A percentile compares a stretch with the other conserved stretches of the same genome.
Conservation (phyloP, 2,888 invertebrate species). For the Hypomecis atomaria region DNA sequence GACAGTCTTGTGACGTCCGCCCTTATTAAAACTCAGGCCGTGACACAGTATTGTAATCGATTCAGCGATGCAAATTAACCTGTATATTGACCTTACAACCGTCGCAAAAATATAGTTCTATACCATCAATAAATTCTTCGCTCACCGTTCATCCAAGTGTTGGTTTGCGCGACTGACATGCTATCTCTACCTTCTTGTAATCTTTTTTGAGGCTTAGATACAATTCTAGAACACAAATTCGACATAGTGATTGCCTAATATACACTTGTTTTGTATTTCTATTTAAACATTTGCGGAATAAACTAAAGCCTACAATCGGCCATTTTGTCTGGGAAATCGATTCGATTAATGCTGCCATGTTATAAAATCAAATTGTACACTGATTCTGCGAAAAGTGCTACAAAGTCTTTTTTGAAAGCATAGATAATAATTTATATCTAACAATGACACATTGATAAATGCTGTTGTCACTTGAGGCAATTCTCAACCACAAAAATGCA, state of each 20-base stretch:
- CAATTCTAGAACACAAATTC: conserved; percentile 90
- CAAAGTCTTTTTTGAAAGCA: too few relatives aligned
- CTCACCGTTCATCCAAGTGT: conserved; percentile 95
- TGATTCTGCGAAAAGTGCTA: background rate
- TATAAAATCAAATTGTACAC: background rate
- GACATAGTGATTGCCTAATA: conserved; percentile 83
- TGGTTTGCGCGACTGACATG: conserved; percentile 92
- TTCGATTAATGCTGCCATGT: conserved; percentile 19
- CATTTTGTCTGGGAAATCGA: conserved; percentile 59
- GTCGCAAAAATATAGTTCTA: conserved; percentile 36
- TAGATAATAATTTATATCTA: too few relatives aligned
- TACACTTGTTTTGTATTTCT: conserved; percentile 52
- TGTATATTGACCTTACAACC: conserved; percentile 47
- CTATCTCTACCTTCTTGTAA: conserved; percentile 89
- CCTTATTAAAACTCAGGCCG: conserved; percentile 31
- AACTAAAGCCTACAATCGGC: conserved; percentile 55
- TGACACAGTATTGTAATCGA: conserved; percentile 44
- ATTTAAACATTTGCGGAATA: conserved; percentile 57
- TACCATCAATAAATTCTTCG: conserved; percentile 59
- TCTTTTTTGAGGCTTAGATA: conserved; percentile 90
- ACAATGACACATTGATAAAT: too few relatives aligned
- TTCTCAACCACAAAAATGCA: too few relatives aligned
- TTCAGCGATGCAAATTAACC: conserved; percentile 45
- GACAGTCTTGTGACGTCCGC: conserved; percentile 7
- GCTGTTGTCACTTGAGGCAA: too few relatives aligned